Conservation (phyloP, 2,113 vertebrate species). For the Noturus placidus region DNA sequence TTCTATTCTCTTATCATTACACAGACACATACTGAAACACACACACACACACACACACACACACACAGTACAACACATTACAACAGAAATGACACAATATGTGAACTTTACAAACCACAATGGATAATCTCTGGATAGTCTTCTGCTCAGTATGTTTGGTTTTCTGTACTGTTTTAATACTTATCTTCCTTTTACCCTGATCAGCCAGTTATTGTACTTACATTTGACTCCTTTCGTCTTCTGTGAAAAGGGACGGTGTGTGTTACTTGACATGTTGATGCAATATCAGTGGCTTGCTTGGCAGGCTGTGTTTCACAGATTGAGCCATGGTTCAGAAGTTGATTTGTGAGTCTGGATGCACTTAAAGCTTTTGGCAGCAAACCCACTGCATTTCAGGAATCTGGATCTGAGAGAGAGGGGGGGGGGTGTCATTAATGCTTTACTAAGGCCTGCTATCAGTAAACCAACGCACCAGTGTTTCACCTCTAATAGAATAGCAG, state of each 20-base stretch:
- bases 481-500: not conserved
- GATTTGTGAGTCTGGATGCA: constrained; percentile 52
- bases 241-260: constrained; percentile 26
- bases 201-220: constrained; percentile 34
- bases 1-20: not conserved
- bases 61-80: not conserved
- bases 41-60: not conserved
- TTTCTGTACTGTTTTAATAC: not conserved
- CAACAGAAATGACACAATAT: not conserved
- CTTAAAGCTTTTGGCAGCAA: constrained; percentile 52
- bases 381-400: not conserved
- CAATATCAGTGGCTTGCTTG: constrained; percentile 38
- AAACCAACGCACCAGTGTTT: not conserved
- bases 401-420: not conserved
- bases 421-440: constrained; percentile 5
- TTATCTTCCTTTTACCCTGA: not conserved
- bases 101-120: not conserved
- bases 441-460: not conserved
- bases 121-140: constrained; percentile 12
- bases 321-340: constrained; percentile 35
- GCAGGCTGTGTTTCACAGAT: constrained; percentile 48
- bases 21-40: not conserved
- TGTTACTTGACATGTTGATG: constrained; percentile 48
- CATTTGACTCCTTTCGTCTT: constrained; percentile 53
- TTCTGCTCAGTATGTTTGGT: not conserved